Base-by-base conservation (phyloP, 64 coral and sea anemone species). In the Porites lutea region DNA sequence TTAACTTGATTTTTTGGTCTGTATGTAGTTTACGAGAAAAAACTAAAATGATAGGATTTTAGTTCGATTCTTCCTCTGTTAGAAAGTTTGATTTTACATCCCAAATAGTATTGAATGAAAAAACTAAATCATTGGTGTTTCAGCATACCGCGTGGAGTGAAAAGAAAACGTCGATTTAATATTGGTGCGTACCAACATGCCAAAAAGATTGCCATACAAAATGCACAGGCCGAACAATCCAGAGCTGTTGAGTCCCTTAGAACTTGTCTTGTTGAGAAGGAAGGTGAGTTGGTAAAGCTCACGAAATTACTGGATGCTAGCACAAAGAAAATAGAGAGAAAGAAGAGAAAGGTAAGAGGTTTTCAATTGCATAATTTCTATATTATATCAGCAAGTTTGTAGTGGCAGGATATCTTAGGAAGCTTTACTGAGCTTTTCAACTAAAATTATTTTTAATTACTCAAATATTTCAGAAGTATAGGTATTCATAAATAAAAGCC, bases 311-410 rank as follows among this genome's bases (percentile, higher is more conserved):
- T 57, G 12, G 12, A 57, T 57, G 5, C 54, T 12, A 57, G 7
- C 54, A 57, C 54, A 12, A 5, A 57, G 12, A 12, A 57, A 57
- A 12, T 57, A 57, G 54, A 1, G 54, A 57, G 54, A 57, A 57
- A 12, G 54, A 57, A 57, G 12, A 57, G 54, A 57, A 57, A 57
- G 54, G 54, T 57, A 57, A 57, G 54, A 57, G 54, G 88, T 79
- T 66, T 89, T 89, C 77, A 79, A 89, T 88, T 88, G 86, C 86
- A 74, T 88, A 88, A 88, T 88, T 88, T 88, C 86, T 88, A 89
- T 79, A 79, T 65, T 79, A 65, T 89, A 79, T 89, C 88, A 79
- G 58, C 44, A 75, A 89, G 43, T 89, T 79, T 90, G 59, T 52
- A 78, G 70, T 87, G 84, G 65, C 48, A 87, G 84, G 65, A 87